phyloP scores from a whole-genome alignment of 92 coral and sea anemone species.

The Parazoanthus swiftii region DNA sequence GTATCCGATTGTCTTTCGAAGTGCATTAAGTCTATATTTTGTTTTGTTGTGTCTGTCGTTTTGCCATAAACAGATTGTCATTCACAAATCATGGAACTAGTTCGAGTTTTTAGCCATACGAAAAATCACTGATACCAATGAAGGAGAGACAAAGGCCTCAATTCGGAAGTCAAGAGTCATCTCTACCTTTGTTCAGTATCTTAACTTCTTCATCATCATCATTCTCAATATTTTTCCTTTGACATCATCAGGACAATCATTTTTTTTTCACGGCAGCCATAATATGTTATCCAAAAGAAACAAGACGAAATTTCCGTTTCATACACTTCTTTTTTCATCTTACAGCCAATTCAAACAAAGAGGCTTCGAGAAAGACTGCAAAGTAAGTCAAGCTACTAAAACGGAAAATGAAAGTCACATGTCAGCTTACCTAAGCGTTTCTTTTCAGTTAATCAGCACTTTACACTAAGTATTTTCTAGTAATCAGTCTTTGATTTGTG shows the following conservation, averaged over 20 bases:
- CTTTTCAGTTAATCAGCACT: not conserved
- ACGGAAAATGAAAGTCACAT: not conserved
- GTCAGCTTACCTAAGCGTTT: not conserved
- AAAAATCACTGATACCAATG: too few relatives aligned
- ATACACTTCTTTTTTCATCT: not conserved
- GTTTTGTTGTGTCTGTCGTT: too few relatives aligned
- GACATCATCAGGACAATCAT: not conserved
- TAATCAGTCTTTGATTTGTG: not conserved
- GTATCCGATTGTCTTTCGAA: too few relatives aligned
- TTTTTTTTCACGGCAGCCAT: not conserved
- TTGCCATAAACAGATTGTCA: too few relatives aligned
- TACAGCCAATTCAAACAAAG: not conserved
- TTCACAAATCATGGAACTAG: too few relatives aligned
- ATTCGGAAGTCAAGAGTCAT: not conserved
- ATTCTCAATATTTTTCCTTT: not conserved
- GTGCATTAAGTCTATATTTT: too few relatives aligned
- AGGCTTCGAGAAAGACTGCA: constrained; percentile 13
- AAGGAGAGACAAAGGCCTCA: not conserved
- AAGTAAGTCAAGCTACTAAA: not conserved
- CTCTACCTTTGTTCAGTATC: not conserved
- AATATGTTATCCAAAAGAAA: not conserved
- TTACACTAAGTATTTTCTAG: too few relatives aligned
- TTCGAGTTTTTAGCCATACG: too few relatives aligned
- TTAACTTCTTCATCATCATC: too few relatives aligned
- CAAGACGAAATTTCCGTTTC: constrained; percentile 1